Evolutionary conservation across 2,113 vertebrate species (phyloP).

Genomic region (Onychorhynchus coronatus): DNA sequence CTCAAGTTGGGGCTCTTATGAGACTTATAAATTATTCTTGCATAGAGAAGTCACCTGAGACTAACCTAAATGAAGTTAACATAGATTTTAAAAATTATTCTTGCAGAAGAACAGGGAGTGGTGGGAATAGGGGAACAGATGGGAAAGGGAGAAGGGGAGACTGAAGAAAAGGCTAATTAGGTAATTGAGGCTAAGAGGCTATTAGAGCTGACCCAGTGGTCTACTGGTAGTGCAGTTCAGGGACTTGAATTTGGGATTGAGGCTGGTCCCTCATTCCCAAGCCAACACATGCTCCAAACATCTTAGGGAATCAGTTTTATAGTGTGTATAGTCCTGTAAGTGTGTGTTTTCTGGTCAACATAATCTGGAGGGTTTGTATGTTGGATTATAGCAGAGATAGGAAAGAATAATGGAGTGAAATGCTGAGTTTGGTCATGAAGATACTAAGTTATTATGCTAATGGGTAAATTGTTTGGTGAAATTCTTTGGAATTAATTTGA

Average conservation of each 20-base stretch:
- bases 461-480: not conserved
- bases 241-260: constrained; percentile 39
- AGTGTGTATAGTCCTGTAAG: not conserved
- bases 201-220: constrained; percentile 62
- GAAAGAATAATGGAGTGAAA: not conserved
- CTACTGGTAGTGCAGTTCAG: constrained; percentile 29
- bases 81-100: constrained; percentile 67
- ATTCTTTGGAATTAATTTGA: not conserved
- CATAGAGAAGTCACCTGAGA: constrained; percentile 59
- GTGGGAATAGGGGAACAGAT: constrained; percentile 72
- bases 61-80: constrained; percentile 69
- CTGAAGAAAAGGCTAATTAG: constrained; percentile 64
- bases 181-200: constrained; percentile 69
- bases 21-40: constrained; percentile 66
- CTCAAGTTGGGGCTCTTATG: constrained; percentile 30
- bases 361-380: not conserved
- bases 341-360: not conserved
- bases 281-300: not conserved
- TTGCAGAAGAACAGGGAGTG: constrained; percentile 62
- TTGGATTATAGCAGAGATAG: not conserved
- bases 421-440: not conserved
- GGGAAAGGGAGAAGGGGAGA: constrained; percentile 53
- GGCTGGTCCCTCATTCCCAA: constrained; percentile 14
- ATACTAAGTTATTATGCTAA: not conserved
- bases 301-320: not conserved